phyloP scores from a whole-genome alignment of 2,888 invertebrate genomes.

The Drosophila suboccidentalis region DNA sequence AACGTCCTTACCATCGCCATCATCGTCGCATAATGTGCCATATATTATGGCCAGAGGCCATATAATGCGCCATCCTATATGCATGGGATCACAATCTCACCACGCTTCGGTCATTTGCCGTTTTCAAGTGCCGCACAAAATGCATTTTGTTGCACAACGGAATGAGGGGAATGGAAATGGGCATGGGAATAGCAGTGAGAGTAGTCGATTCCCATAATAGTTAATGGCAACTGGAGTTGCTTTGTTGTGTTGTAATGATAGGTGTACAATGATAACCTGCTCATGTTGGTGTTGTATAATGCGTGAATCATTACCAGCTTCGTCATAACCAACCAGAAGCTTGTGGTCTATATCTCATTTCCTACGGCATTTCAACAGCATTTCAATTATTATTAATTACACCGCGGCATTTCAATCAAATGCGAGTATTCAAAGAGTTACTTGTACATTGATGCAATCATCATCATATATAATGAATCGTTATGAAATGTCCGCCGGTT shows the following conservation, averaged over 20 bases:
- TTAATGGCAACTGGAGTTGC: conserved; percentile 41
- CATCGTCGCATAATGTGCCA: conserved; percentile 64
- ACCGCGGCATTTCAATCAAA: conserved; percentile 36
- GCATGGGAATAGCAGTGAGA: background rate
- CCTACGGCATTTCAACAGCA: conserved; percentile 2
- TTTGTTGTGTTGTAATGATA: conserved; percentile 28
- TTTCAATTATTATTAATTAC: conserved; percentile 20
- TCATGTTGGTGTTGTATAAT: conserved; percentile 48
- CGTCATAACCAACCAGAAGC: conserved; percentile 11
- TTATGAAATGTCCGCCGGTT: background rate
- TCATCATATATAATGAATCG: background rate
- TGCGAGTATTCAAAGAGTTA: background rate
- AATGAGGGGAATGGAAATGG: conserved; percentile 2
- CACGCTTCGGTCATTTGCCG: conserved; percentile 53
- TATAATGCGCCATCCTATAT: conserved; percentile 71
- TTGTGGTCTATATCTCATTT: conserved; percentile 11
- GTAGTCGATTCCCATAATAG: conserved; percentile 25
- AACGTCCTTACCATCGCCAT: conserved; percentile 23
- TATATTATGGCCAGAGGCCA: conserved; percentile 65
- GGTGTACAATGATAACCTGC: conserved; percentile 67
- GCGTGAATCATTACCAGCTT: conserved; percentile 27
- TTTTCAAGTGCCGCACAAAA: conserved; percentile 57
- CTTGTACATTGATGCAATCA: conserved; percentile 2
- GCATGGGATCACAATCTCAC: conserved; percentile 63
- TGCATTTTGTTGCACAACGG: conserved; percentile 45